Percentiles rank a stretch among this genome's conserved stretches.
phyloP scores from a whole-genome alignment of 2,888 invertebrate genomes.

The Deroplatys truncata region DNA sequence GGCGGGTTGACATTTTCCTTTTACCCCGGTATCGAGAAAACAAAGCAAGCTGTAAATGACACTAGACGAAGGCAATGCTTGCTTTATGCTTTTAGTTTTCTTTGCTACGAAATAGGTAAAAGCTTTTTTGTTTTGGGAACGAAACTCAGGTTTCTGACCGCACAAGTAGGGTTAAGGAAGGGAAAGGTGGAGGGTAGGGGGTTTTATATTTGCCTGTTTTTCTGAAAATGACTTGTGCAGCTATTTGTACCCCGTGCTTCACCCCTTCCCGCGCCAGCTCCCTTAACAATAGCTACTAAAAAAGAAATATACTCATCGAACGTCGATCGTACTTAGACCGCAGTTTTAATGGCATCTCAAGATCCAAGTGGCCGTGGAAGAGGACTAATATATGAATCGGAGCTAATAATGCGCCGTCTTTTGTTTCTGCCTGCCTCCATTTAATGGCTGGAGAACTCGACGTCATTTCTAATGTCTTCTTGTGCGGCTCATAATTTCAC shows the following conservation, averaged over 20 bases:
- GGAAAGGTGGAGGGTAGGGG: neutral
- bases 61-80: neutral
- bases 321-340: neutral
- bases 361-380: neutral
- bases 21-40: neutral
- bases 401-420: neutral
- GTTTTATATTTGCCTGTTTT: neutral
- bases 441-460: neutral
- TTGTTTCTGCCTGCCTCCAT: neutral
- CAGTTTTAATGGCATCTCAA: neutral
- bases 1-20: neutral
- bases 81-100: neutral
- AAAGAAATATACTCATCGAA: neutral
- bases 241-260: neutral
- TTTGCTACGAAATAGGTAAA: neutral
- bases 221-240: neutral
- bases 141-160: neutral
- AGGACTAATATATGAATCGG: neutral
- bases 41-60: neutral
- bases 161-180: neutral
- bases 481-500: neutral
- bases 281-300: neutral
- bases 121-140: neutral
- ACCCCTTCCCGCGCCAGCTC: neutral
- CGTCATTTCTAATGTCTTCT: neutral